A percentile compares a stretch with the other conserved stretches of the same genome.
phyloP scores from a whole-genome alignment of 2,888 invertebrate genomes.

The Escarpia spicata region DNA sequence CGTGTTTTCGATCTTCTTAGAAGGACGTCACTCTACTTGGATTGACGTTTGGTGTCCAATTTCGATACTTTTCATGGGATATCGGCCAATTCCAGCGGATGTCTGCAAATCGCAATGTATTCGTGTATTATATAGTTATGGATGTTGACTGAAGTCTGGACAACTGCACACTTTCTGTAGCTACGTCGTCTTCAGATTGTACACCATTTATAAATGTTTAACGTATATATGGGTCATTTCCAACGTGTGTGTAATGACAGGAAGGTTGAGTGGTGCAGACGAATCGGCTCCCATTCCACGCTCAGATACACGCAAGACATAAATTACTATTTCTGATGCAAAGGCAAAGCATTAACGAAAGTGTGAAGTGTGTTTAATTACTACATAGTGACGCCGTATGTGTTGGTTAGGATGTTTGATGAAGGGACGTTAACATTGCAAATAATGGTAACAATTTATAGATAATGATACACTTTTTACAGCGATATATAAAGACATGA shows the following conservation, averaged over 20 bases:
- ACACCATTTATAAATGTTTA: no score
- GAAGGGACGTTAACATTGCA: neutral
- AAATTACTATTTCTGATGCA: neutral
- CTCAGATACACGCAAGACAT: neutral
- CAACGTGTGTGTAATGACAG: no score
- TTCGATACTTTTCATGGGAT: neutral
- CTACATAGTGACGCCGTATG: neutral
- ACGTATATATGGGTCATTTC: no score
- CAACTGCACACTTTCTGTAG: no score
- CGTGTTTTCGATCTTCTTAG: neutral
- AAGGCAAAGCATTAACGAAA: neutral
- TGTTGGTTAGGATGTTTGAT: neutral
- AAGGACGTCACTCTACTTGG: neutral
- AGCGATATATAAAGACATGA: neutral
- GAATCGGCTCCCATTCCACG: no score
- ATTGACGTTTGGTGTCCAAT: neutral
- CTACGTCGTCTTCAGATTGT: no score
- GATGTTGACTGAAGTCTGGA: no score
- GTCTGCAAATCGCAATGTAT: neutral
- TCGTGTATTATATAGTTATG: no score
- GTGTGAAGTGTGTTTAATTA: neutral
- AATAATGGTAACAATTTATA: neutral
- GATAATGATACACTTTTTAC: neutral
- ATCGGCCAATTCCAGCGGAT: neutral
- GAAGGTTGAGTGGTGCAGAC: no score